Base-by-base conservation (phyloP, 2,888 invertebrate species). In the Exocentrus adspersus region DNA sequence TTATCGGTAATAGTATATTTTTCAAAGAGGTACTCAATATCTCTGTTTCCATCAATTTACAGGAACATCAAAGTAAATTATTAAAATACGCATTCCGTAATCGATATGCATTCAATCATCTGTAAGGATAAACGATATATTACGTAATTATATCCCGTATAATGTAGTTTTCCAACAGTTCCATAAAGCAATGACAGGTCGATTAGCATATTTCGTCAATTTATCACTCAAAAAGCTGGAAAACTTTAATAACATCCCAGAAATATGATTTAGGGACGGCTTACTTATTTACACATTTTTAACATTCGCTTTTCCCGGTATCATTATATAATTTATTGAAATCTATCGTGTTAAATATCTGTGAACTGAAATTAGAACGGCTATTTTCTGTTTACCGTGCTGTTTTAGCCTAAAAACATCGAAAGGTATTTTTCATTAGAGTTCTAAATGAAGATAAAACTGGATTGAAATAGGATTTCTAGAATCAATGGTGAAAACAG, bases 141-240 rank as follows among this genome's bases (percentile, higher is more conserved):
- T 73, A 70, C 68, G 69, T 69, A 69, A 74, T 72, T 70, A 71
- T 69, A 69, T 71, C 69, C 64, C 61, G 60, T 65, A 65, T 71
- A 71, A 72, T 73, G 71, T 65, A 62, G 68, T 68, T 73, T 72
- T 72, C 71, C 64, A 67, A 65, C 72, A 74, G 69, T 69, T 69
- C 71, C 67, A 69, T 69, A 69, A 70, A 71, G 66, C 69, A 65
- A 60, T 64, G 72, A 72, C 71, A 67, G 67, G 62, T 65, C 64
- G 62, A 69, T 74, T 75, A 72, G 64, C 75, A 75, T 75, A 71
- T 73, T 74, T 65, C 45, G 54, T 62, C 65, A 62, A 69, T 71
- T 67, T 65, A 68, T 72, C 72, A 69, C 62, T 46, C 52, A 61
- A 62, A 64, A 67, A 56, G 51, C 52, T 53, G 62, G 64, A 60